Conservation (phyloP, 2,888 invertebrate species). For the Bembecia ichneumoniformis region DNA sequence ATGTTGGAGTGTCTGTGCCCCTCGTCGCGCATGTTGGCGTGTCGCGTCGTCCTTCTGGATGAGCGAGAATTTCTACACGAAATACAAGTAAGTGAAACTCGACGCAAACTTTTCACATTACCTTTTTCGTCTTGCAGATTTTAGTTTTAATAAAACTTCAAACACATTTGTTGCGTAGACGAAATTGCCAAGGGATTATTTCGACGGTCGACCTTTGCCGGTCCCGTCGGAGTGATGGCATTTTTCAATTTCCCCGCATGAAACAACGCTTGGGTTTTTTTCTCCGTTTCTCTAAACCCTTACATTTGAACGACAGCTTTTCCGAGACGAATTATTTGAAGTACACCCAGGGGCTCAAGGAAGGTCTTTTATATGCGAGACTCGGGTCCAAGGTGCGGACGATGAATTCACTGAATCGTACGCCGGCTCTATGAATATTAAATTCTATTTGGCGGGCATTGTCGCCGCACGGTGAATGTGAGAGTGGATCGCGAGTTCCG, state of each 20-base stretch:
- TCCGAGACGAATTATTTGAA: slow-evolving; percentile 63
- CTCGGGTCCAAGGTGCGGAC: slow-evolving; percentile 63
- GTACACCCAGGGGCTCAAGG: slow-evolving; percentile 54
- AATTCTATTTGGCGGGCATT: slow-evolving; percentile 66
- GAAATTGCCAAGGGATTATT: slow-evolving; percentile 32
- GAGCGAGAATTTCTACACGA: slow-evolving; percentile 92
- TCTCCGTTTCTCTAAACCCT: slow-evolving; percentile 37
- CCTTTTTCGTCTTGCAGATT: neutral
- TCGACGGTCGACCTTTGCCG: slow-evolving; percentile 31
- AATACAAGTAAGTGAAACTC: slow-evolving; percentile 78
- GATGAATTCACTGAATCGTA: slow-evolving; percentile 69
- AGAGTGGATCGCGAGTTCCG: slow-evolving; percentile 29
- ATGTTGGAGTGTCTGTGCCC: slow-evolving; percentile 73
- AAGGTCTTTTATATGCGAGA: slow-evolving; percentile 64
- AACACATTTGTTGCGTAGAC: slow-evolving; percentile 15
- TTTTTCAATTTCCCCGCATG: slow-evolving; percentile 58
- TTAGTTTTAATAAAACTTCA: slow-evolving; percentile 5
- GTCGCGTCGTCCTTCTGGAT: slow-evolving; percentile 90
- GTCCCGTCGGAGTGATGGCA: slow-evolving; percentile 41
- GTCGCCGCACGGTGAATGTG: slow-evolving; percentile 55
- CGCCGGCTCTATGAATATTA: slow-evolving; percentile 69
- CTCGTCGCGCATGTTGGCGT: slow-evolving; percentile 76
- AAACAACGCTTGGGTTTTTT: slow-evolving; percentile 49
- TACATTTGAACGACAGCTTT: slow-evolving; percentile 55
- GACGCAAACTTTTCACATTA: neutral